Evolutionary conservation across 2,888 invertebrate genomes (phyloP), one percentile per base, ranked within the genome.

Genomic region (Thysanoteuthis rhombus): DNA sequence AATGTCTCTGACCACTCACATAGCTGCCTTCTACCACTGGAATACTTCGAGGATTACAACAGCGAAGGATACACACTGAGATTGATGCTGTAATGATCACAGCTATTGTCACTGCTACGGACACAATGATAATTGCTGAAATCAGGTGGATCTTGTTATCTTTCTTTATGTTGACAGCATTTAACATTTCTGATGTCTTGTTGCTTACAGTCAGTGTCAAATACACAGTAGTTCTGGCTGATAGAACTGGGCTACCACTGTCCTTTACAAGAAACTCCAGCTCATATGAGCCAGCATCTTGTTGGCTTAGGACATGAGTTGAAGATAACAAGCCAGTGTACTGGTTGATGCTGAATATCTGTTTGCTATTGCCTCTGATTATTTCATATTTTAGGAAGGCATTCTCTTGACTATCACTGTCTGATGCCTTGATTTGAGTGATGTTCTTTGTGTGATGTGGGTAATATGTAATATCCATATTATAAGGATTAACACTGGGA

Each of bases 61-160:
- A 75, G 12, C 75, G 75, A 75, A 75, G 75, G n/a, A 75, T 75
- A 75, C 75, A 75, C 36, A 75, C 75, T 75, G 75, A 75, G 75
- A 75, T 75, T 36, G 75, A 75, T 36, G 75, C 75, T 75, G 75
- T 75, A 75, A 75, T 75, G 75, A 75, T 75, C n/a, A 75, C 75
- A 75, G 75, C 75, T 75, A 75, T 75, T 75, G 75, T 75, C 75
- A 75, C 75, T 75, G 75, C 75, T 75, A 75, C 75, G 16, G 75
- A 75, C n/a, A 75, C 75, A 75, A 75, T 75, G 75, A 75, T 75
- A 75, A 75, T 75, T 75, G 75, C 75, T 75, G 75, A 75, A 36
- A n/a, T 75, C n/a, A 75, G 75, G 75, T 75, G 75, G 75, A 75
- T 75, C 75, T 75, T 75, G n/a, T 75, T 75, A 75, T 75, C 75